These are phyloP conservation scores for Dinothrombium tinctorium DNA, from an alignment of 1,140 invertebrate species.

Conservation along the genomic window DNA sequence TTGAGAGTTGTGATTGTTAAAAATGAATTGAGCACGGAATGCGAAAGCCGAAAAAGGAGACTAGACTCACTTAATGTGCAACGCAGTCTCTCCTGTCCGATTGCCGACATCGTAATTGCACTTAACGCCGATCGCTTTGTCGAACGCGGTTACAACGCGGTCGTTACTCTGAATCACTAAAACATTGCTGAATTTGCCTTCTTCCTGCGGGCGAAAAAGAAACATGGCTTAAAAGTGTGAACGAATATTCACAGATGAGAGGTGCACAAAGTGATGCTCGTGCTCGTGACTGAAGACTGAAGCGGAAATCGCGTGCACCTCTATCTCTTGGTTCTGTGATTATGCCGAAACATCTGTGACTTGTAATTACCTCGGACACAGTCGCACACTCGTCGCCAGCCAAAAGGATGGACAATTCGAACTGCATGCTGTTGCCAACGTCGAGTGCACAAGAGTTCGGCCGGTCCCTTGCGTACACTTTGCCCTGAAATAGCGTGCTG, in stretches of 20 bases:
- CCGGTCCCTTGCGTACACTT: conserved; percentile 80
- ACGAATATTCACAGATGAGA: too few species aligned
- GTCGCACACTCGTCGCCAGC: conserved; percentile 13
- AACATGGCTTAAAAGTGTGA: neutral
- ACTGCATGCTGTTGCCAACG: conserved; percentile 12
- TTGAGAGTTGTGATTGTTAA: too few species aligned
- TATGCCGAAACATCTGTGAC: neutral
- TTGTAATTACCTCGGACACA: conserved; percentile 10
- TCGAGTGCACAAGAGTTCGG: conserved; percentile 71
- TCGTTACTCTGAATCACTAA: conserved; percentile 16
- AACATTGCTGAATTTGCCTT: conserved; percentile 16
- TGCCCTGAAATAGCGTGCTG: conserved; percentile 70
- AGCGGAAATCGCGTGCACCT: neutral
- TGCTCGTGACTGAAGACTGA: neutral
- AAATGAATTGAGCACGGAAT: too few species aligned
- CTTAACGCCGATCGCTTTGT: conserved; percentile 16
- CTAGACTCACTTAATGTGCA: conserved; percentile 2
- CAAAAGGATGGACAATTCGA: conserved; percentile 10
- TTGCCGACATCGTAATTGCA: conserved; percentile 16
- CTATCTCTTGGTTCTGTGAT: neutral
- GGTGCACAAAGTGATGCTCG: neutral
- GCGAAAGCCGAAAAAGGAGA: too few species aligned
- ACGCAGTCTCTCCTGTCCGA: conserved; percentile 12
- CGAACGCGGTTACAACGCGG: conserved; percentile 13
- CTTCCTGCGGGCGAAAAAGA: conserved; percentile 6